Base-by-base conservation (phyloP, 2,797 vertebrate species). In the Lerista edwardsae region DNA sequence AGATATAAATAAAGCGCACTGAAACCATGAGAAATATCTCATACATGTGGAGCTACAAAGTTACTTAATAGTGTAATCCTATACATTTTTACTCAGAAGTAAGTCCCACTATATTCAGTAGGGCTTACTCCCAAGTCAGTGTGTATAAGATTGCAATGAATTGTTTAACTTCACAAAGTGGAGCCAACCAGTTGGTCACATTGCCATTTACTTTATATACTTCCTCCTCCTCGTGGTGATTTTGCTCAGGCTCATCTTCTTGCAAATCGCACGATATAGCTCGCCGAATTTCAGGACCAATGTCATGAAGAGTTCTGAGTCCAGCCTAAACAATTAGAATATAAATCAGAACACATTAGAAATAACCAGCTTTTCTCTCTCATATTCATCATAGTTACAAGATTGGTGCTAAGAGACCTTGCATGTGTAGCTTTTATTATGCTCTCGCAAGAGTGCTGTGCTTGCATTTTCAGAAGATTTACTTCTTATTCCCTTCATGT, bases 241-340 rank as follows among this genome's bases (percentile, higher is more conserved):
- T 97, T 96, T 99, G 97, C 96, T 99, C 97, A 87, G 98, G 97
- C 94, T 99, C 98, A 93, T 99, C 98, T 95, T 99, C 99, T 95
- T 99, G 98, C 95, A 99, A 98, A 96, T 99, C 99, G 96, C 99
- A 99, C 95, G 99, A 99, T 96, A 99, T 99, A 92, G 98, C 99
- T 95, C 99, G 97, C 89, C 99, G 98, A 94, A 99, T 99, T 98
- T 99, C 99, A 83, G 99, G 99, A 94, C 99, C 99, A 93, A 99
- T 99, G 97, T 99, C 98, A 96, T 99, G 99, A 95, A 99, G 97
- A 84, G 99, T 99, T 95, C 98, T 98, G 95, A 99, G 97, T 94
- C 99, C 99, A 92, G 99, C 99, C 99, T 99, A 97, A 94, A 98
- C 97, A 96, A 97, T 97, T 96, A 96, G 72, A 92, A 94, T 94